Evolutionary conservation across 1,140 invertebrate genomes (phyloP).

Genomic region (Anoplophora glabripennis): DNA sequence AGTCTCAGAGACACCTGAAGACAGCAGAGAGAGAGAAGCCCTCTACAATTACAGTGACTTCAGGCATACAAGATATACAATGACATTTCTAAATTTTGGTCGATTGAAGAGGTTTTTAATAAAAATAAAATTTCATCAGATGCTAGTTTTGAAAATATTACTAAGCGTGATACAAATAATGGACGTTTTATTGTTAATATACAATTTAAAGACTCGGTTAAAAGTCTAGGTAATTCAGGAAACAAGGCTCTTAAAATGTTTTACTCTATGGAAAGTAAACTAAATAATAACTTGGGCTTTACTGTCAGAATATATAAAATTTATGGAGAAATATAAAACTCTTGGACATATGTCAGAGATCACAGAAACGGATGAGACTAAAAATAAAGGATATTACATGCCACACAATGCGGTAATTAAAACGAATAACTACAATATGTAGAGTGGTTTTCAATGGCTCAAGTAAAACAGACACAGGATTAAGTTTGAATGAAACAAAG

Average conservation of each 20-base stretch:
- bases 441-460: slow-evolving; percentile 29
- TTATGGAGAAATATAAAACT: slow-evolving; percentile 10
- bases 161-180: not conserved
- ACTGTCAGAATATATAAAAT: not conserved
- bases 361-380: not conserved
- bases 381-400: slow-evolving; percentile 16
- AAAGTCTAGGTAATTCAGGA: too few species aligned
- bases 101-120: slow-evolving; percentile 1
- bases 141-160: not conserved
- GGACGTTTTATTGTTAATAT: not conserved
- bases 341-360: slow-evolving; percentile 5
- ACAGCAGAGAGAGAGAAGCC: too few species aligned
- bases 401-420: slow-evolving; percentile 33
- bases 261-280: slow-evolving; percentile 8
- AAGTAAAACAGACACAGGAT: slow-evolving; percentile 4
- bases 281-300: not conserved
- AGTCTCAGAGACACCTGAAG: too few species aligned
- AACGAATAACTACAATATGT: slow-evolving; percentile 26
- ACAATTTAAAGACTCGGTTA: too few species aligned
- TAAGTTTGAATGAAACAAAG: slow-evolving; percentile 18
- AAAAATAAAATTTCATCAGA: not conserved
- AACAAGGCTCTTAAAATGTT: too few species aligned
- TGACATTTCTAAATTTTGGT: slow-evolving; percentile 9
- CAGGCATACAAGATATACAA: too few species aligned
- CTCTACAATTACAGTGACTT: too few species aligned